phyloP scores from a whole-genome alignment of 2,797 vertebrate species.

The Atherinosoma microstoma region DNA sequence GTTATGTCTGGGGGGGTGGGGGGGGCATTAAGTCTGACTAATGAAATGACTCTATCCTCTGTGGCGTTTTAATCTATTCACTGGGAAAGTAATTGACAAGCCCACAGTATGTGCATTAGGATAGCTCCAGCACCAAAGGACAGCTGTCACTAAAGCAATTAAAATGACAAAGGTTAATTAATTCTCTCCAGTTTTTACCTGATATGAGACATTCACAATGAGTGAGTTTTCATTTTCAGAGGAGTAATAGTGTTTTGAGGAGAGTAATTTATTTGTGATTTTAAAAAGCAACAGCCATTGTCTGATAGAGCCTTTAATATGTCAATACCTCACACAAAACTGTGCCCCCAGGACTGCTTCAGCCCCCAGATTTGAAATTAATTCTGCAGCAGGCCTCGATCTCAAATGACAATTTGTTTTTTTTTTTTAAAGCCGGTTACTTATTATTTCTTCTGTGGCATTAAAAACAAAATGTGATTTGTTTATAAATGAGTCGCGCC shows the following conservation, averaged over 20 bases:
- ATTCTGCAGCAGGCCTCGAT: constrained; percentile 62
- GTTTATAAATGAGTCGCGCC: constrained; percentile 42
- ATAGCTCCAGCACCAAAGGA: constrained; percentile 77
- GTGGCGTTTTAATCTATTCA: constrained; percentile 83
- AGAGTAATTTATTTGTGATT: constrained; percentile 78
- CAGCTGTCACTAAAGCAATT: constrained; percentile 85
- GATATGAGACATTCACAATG: constrained; percentile 79
- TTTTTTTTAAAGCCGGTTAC: constrained; percentile 23
- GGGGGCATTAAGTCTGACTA: constrained; percentile 79
- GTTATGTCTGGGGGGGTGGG: constrained; percentile 76
- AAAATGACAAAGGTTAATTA: constrained; percentile 86
- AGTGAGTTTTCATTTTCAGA: constrained; percentile 77
- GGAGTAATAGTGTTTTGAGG: constrained; percentile 77
- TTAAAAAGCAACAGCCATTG: constrained; percentile 49
- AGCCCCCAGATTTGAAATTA: constrained; percentile 58
- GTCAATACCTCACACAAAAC: constrained; percentile 68
- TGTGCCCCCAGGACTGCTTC: constrained; percentile 60
- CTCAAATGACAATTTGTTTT: constrained; percentile 61
- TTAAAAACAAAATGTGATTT: constrained; percentile 41
- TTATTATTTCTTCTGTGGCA: constrained; percentile 28
- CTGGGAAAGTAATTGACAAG: constrained; percentile 81
- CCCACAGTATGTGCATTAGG: constrained; percentile 75
- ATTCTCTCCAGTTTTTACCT: constrained; percentile 81
- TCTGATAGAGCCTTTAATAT: constrained; percentile 75
- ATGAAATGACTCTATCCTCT: constrained; percentile 83